These are phyloP conservation scores for Sinosuthora webbiana DNA, from an alignment of 2,113 vertebrate genomes.

Conservation along the genomic window DNA sequence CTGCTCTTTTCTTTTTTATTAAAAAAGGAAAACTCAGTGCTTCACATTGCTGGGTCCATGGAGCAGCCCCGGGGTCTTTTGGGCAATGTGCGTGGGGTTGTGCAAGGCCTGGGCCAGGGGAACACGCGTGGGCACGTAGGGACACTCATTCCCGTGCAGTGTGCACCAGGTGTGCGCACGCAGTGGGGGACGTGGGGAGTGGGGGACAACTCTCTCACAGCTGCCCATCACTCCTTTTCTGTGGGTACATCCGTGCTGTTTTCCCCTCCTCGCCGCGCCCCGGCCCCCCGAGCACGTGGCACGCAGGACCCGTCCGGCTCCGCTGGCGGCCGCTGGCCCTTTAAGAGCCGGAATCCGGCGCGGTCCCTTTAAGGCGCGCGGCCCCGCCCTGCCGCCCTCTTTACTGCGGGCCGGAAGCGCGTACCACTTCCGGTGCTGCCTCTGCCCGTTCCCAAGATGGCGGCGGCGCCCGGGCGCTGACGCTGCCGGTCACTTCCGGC, in stretches of 20 bases:
- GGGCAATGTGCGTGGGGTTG: neutral
- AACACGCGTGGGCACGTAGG: rapidly evolving
- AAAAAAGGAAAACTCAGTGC: neutral
- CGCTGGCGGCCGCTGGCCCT: neutral
- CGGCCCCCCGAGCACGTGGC: no score
- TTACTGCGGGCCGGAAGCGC: neutral
- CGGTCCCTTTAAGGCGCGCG: neutral
- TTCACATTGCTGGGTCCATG: neutral
- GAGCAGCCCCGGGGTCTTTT: neutral
- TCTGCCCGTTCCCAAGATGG: constrained; percentile 3
- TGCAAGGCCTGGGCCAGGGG: neutral
- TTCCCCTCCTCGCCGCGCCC: neutral
- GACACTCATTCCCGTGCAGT: rapidly evolving
- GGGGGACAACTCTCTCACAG: neutral
- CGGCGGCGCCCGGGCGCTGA: neutral
- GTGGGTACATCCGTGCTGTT: neutral
- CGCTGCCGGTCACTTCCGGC: constrained; percentile 44
- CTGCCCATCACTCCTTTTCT: neutral
- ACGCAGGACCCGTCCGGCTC: rapidly evolving
- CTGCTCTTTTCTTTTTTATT: constrained; percentile 33
- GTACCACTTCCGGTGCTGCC: rapidly evolving
- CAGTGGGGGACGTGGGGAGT: rapidly evolving
- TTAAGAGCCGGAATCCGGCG: neutral
- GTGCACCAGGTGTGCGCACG: rapidly evolving
- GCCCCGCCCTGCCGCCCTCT: neutral